Evolutionary conservation across 2,797 vertebrate genomes (phyloP).

Genomic region (Diplodus puntazzo): DNA sequence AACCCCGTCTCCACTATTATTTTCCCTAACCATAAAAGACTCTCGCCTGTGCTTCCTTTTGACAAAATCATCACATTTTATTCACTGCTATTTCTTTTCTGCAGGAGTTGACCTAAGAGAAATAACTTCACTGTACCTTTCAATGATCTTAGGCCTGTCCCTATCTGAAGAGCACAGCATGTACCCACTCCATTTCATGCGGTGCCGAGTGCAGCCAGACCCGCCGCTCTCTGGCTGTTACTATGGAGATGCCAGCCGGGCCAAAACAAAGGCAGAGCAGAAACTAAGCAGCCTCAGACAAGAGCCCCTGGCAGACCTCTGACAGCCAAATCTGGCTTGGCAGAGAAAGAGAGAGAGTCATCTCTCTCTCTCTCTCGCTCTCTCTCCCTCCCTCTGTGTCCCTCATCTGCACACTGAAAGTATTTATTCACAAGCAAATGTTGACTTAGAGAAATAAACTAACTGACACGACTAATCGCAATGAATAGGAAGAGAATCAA

Average conservation of each 20-base stretch:
- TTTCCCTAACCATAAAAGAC: neutral
- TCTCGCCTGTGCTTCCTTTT: neutral
- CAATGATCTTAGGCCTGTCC: slow-evolving; percentile 35
- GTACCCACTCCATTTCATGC: slow-evolving; percentile 51
- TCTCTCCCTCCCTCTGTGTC: slow-evolving; percentile 6
- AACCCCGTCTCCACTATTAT: neutral
- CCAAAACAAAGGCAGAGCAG: slow-evolving; percentile 74
- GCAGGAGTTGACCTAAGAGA: slow-evolving; percentile 3
- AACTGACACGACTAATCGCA: slow-evolving; percentile 9
- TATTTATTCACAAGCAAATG: slow-evolving; percentile 48
- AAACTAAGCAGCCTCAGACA: slow-evolving; percentile 74
- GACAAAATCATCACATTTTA: neutral
- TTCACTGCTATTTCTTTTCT: slow-evolving; percentile 6
- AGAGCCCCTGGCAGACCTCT: slow-evolving; percentile 62
- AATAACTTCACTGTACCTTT: slow-evolving; percentile 23
- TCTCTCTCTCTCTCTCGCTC: slow-evolving; percentile 26
- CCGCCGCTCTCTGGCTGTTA: slow-evolving; percentile 71
- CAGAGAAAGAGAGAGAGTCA: slow-evolving; percentile 33
- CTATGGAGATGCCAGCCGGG: slow-evolving; percentile 78
- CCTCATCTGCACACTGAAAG: slow-evolving; percentile 25
- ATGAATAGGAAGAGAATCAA: slow-evolving; percentile 38
- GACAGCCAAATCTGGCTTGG: slow-evolving; percentile 64
- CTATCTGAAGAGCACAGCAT: slow-evolving; percentile 36
- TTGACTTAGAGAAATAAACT: slow-evolving; percentile 48
- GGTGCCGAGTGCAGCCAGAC: slow-evolving; percentile 47